Evolutionary conservation across 2,888 invertebrate species (phyloP), one percentile per base, ranked within the genome.

Genomic region (Proisotoma minuta): DNA sequence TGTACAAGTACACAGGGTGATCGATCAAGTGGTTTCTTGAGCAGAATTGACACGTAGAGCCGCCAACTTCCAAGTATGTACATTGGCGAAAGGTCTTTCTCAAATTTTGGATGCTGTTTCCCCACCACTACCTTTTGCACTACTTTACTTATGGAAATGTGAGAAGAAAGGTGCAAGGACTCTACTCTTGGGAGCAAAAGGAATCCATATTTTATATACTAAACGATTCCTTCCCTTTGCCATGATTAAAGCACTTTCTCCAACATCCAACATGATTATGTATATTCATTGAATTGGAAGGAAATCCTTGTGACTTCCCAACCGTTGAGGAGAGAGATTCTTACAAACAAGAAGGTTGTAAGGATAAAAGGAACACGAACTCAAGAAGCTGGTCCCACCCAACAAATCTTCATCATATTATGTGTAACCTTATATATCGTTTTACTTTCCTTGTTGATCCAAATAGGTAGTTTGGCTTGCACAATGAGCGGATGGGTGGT

Each of bases 1-100:
- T 43, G 18, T 43, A 57, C 56, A 47, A 63, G n/a, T n/a, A n/a
- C n/a, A 62, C 62, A 67, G 62, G 64, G 57, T 66, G 68, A 70
- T 70, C 70, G 70, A 71, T 77, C 76, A 60, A 69, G 49, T 75
- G 76, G 64, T 68, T 63, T 74, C 70, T 60, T 74, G 72, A n/a
- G 28, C 28, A 20, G 72, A 70, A 63, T 76, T 76, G 57, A 73
- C 73, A 4, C 76, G 66, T 75, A 75, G 18, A 48, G 57, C 27
- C 48, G n/a, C n/a, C n/a, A n/a, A n/a, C n/a, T n/a, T n/a, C n/a
- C n/a, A n/a, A n/a, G n/a, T n/a, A n/a, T n/a, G n/a, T n/a, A n/a
- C 50, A 58, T 50, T 59, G 39, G 60, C 56, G 60, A 56, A 48
- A 49, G 48, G 15, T n/a, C 34, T 24, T 26, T 43, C 27, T 40